These are phyloP conservation scores for Montipora capricornis DNA, from an alignment of 64 coral and sea anemone species.

Conservation along the genomic window DNA sequence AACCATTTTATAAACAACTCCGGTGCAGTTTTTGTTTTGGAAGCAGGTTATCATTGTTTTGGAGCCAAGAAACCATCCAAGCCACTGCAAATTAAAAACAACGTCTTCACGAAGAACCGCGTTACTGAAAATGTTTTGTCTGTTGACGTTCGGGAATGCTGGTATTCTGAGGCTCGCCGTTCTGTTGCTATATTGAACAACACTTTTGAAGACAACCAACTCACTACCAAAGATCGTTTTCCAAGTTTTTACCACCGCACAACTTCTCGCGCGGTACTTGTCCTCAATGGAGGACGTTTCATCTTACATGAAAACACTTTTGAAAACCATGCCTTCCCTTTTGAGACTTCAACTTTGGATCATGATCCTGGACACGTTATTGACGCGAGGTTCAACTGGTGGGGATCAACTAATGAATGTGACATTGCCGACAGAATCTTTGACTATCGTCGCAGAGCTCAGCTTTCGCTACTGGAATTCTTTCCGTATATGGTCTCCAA, in stretches of 20 bases:
- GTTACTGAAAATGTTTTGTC: constrained; percentile 48
- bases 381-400: constrained; percentile 74
- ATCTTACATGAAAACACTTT: constrained; percentile 59
- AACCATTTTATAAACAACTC: constrained; percentile 73
- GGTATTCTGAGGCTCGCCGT: neutral
- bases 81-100: neutral
- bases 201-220: constrained; percentile 51
- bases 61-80: neutral
- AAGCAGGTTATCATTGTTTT: neutral
- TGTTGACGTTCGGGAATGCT: constrained; percentile 51
- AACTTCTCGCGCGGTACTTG: constrained; percentile 44
- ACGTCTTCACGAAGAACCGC: constrained; percentile 50
- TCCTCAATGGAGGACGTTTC: constrained; percentile 72
- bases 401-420: constrained; percentile 67
- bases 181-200: constrained; percentile 28
- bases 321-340: constrained; percentile 6
- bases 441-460: constrained; percentile 67
- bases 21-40: constrained; percentile 16
- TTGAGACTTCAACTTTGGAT: constrained; percentile 57
- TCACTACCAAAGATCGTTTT: constrained; percentile 1
- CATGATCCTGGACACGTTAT: constrained; percentile 18
- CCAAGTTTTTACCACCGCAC: constrained; percentile 47
- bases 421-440: constrained; percentile 60
- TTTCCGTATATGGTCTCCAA: constrained; percentile 58
- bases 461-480: constrained; percentile 54